A percentile compares a stretch with the other conserved stretches of the same genome.
These are phyloP conservation scores for Ceratina japonica DNA, from an alignment of 1,140 invertebrate genomes.

Conservation along the genomic window DNA sequence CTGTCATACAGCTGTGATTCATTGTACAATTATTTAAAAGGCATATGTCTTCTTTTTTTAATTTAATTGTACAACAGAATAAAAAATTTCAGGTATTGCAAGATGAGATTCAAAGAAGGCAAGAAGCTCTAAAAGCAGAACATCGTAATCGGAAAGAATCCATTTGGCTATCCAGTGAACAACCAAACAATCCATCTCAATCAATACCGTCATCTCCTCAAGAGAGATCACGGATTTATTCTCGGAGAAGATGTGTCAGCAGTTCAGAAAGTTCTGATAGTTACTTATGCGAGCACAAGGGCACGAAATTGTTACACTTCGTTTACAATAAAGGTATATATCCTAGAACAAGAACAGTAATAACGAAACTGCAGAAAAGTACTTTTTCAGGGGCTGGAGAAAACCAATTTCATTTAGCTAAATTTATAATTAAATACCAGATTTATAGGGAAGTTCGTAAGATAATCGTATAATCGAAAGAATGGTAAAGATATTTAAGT, in stretches of 20 bases:
- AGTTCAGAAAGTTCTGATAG: slow-evolving; percentile 75
- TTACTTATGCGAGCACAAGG: slow-evolving; percentile 79
- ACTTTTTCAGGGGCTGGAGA: too few relatives aligned
- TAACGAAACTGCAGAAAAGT: too few relatives aligned
- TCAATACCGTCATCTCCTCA: slow-evolving; percentile 74
- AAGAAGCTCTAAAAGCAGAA: slow-evolving; percentile 84
- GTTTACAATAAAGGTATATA: slow-evolving; percentile 75
- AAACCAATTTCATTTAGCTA: too few relatives aligned
- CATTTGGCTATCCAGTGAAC: slow-evolving; percentile 60
- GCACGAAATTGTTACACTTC: slow-evolving; percentile 80
- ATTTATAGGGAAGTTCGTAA: too few relatives aligned
- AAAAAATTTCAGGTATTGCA: slow-evolving; percentile 80
- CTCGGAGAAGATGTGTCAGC: slow-evolving; percentile 69
- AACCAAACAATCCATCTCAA: slow-evolving; percentile 60
- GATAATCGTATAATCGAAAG: too few relatives aligned
- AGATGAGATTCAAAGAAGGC: slow-evolving; percentile 84
- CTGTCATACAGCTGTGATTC: background rate
- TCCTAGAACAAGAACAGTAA: background rate
- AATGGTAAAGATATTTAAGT: too few relatives aligned
- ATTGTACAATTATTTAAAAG: background rate
- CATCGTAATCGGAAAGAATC: slow-evolving; percentile 75
- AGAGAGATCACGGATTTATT: slow-evolving; percentile 66
- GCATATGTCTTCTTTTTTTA: background rate
- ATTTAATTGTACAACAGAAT: background rate
- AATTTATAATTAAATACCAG: too few relatives aligned